These are phyloP conservation scores for Anas platyrhynchos DNA, from an alignment of 2,113 vertebrate genomes.

Conservation along the genomic window DNA sequence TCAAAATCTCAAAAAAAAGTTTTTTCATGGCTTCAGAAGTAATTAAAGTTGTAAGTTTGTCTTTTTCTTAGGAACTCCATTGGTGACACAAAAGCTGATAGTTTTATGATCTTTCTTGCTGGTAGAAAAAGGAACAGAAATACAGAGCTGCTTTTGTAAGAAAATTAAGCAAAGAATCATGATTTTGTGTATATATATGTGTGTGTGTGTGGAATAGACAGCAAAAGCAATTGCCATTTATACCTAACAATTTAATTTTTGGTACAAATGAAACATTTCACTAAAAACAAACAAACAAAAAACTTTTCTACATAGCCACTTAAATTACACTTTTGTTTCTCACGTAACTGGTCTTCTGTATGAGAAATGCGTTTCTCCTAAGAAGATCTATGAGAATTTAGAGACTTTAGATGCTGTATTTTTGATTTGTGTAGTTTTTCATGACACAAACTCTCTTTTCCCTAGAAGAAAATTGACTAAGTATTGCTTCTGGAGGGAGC, in stretches of 20 bases:
- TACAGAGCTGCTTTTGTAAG: neutral
- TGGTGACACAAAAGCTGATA: neutral
- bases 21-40: neutral
- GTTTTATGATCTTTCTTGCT: neutral
- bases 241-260: neutral
- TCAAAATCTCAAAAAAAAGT: neutral
- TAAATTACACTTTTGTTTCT: neutral
- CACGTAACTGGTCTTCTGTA: neutral
- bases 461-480: slow-evolving; percentile 9
- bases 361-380: neutral
- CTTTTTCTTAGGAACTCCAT: neutral
- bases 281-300: neutral
- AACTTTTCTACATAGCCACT: neutral
- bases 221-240: neutral
- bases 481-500: neutral
- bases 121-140: neutral
- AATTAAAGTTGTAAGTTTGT: neutral
- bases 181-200: neutral
- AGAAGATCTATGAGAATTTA: neutral
- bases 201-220: neutral
- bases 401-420: neutral
- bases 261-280: neutral
- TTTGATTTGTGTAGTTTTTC: neutral
- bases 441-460: neutral
- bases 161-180: neutral